Evolutionary conservation across 2,888 invertebrate species (phyloP).

Genomic region (Ernsta delagoae): DNA sequence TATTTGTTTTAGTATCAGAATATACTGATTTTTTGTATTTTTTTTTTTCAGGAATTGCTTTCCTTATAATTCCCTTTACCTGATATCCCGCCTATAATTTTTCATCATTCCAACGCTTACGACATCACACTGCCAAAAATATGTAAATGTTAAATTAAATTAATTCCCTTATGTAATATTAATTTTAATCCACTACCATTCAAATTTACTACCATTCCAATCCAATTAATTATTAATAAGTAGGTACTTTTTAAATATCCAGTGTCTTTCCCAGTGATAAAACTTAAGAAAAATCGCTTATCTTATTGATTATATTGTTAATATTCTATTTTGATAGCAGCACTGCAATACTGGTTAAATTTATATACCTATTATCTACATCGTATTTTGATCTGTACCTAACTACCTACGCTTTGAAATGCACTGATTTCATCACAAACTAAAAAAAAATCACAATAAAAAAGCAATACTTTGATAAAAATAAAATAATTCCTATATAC

Average conservation of each 20-base stretch:
- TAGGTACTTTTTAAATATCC: slow-evolving; percentile 22
- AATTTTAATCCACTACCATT: slow-evolving; percentile 3
- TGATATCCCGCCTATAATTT: no score
- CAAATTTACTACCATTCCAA: no score
- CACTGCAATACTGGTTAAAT: background rate
- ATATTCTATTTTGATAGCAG: no score
- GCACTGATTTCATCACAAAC: background rate
- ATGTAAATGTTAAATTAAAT: slow-evolving; percentile 21
- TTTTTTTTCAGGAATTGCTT: slow-evolving; percentile 23
- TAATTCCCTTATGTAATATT: slow-evolving; percentile 1
- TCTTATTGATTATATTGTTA: background rate
- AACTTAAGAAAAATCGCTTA: slow-evolving; percentile 8
- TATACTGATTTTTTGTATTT: slow-evolving; percentile 4
- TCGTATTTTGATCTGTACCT: background rate
- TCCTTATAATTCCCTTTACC: slow-evolving; percentile 21
- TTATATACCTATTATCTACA: slow-evolving; percentile 11
- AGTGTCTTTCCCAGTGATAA: slow-evolving; percentile 47
- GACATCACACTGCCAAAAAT: slow-evolving; percentile 38
- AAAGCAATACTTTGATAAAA: background rate
- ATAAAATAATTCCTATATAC: background rate
- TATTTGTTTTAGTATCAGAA: no score
- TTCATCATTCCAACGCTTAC: slow-evolving; percentile 13
- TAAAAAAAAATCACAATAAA: background rate
- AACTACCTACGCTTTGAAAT: background rate
- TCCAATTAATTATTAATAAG: slow-evolving; percentile 19